These are phyloP conservation scores for Clytia hemisphaerica DNA, from an alignment of 30 jellyfish, hydroid and myxozoan species.

Conservation along the genomic window DNA sequence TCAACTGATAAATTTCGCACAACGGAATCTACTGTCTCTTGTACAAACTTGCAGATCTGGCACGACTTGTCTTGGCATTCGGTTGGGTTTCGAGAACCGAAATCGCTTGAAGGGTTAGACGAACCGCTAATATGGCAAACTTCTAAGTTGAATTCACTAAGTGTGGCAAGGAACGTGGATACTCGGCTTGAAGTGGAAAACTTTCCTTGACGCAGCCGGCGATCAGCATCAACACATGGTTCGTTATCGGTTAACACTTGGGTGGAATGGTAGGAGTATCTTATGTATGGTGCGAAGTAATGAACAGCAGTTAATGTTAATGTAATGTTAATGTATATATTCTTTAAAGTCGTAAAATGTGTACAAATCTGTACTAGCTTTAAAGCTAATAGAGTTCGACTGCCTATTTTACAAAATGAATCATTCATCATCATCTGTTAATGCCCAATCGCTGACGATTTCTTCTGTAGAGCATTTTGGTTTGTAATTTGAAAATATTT, in stretches of 20 bases:
- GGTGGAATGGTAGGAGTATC: neutral
- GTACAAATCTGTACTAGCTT: too few species aligned
- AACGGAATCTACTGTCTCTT: neutral
- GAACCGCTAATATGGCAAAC: too few species aligned
- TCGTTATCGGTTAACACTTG: conserved; percentile 3
- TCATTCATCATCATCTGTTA: too few species aligned
- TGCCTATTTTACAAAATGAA: too few species aligned
- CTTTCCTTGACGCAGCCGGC: neutral
- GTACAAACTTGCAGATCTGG: neutral
- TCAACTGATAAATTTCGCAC: neutral
- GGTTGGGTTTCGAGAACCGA: neutral
- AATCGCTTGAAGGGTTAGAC: too few species aligned
- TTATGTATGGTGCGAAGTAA: neutral
- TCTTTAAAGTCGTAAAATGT: too few species aligned
- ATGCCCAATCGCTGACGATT: too few species aligned
- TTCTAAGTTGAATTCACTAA: too few species aligned
- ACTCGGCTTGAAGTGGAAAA: neutral
- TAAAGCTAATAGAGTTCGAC: too few species aligned
- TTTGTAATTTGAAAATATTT: too few species aligned
- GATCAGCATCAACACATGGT: neutral
- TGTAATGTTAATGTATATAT: too few species aligned
- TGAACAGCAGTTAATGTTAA: neutral
- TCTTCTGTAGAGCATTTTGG: too few species aligned
- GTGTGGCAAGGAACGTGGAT: neutral
- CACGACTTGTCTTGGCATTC: neutral